Base-by-base conservation (phyloP, 2,888 invertebrate species). In the Nymphalis urticae region DNA sequence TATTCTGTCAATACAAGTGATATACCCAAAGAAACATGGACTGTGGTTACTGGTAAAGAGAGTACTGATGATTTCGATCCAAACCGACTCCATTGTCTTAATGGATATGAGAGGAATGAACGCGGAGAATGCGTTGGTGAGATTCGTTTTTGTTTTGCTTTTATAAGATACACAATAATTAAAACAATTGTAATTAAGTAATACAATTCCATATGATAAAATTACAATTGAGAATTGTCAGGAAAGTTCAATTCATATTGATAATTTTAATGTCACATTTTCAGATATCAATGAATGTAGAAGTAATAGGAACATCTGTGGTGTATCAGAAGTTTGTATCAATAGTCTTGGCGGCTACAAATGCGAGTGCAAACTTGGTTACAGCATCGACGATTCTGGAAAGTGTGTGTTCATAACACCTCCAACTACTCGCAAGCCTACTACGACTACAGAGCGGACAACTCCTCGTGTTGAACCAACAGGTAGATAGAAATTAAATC, bases 271-370 rank as follows among this genome's bases (percentile, higher is more conserved):
- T 24, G 2, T 9, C 53, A 32, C 27, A 32, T 63, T 73, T 73
- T 77, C 86, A 97, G 97, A 97, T 85, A 90, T 96, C 64, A 94
- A 97, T 80, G 97, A 97, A 82, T 97, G 97, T 78, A 83, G 87
- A 21, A 90, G 91, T 21, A 93, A 94, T 1, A 80, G 86, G 19
- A 88, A 94, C 75, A 79, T 87, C 17, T 95, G 95, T 78, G 89
- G 85, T 10, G 74, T 74, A 4, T 77, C 84, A 6, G 94, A 94
- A 76, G 90, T 94, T 13, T 98, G 98, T 82, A 93, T 95, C 59
- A 98, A 98, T 82, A 94, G 95, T 1, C 95, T 95, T 0, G 98
- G 98, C 0, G 97, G 97, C 8, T 98, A 96, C 83, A 88, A 90
- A 21, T 97, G 97, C 82, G 94, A 94, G 42, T 98, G 98, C 81